Conservation (phyloP, 1,140 invertebrate species). For the Formica exsecta region DNA sequence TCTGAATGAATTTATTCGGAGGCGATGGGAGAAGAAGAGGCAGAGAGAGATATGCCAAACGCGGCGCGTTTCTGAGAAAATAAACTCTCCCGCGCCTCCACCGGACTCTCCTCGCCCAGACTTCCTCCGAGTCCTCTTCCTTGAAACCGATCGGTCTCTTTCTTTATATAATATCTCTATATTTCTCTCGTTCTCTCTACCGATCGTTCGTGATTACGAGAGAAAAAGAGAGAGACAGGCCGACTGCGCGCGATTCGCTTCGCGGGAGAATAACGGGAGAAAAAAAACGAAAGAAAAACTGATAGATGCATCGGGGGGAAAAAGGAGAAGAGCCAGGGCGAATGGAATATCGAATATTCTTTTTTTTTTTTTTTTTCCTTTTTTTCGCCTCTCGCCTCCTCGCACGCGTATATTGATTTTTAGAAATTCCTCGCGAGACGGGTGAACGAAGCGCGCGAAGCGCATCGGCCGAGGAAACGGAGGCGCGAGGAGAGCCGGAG, state of each 20-base stretch:
- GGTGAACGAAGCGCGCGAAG: slow-evolving; percentile 64
- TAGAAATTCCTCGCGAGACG: slow-evolving; percentile 81
- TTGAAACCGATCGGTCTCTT: slow-evolving; percentile 67
- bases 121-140: slow-evolving; percentile 67
- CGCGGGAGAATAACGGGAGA: slow-evolving; percentile 29
- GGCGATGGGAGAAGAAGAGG: slow-evolving; percentile 40
- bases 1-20: slow-evolving; percentile 70
- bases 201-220: slow-evolving; percentile 16
- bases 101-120: slow-evolving; percentile 39
- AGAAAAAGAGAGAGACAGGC: neutral
- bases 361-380: slow-evolving; percentile 47
- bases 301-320: neutral
- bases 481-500: slow-evolving; percentile 52
- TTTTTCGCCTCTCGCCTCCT: slow-evolving; percentile 56
- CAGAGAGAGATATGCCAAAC: slow-evolving; percentile 53
- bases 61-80: slow-evolving; percentile 72
- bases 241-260: slow-evolving; percentile 33
- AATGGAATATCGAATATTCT: slow-evolving; percentile 75
- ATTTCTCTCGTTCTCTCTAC: neutral
- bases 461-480: slow-evolving; percentile 60
- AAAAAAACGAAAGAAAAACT: slow-evolving; percentile 45
- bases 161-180: too few species aligned
- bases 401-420: slow-evolving; percentile 83
- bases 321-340: slow-evolving; percentile 52
- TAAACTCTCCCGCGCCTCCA: slow-evolving; percentile 73